Evolutionary conservation across 2,797 vertebrate genomes (phyloP).

Genomic region (Platalea minor): DNA sequence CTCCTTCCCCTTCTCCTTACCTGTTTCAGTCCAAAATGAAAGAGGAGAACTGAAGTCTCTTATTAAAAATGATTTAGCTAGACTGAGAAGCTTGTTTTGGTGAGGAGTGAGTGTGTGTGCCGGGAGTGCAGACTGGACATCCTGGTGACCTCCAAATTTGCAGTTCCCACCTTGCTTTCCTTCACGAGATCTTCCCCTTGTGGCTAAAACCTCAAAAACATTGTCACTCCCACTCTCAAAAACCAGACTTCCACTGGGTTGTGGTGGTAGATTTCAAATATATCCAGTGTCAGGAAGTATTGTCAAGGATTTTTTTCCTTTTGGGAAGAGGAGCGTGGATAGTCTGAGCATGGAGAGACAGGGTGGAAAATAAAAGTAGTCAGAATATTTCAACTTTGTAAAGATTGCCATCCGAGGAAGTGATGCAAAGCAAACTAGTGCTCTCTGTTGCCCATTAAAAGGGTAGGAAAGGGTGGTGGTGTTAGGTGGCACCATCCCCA

Average conservation of each 20-base stretch:
- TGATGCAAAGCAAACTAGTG: background rate
- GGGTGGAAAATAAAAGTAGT: background rate
- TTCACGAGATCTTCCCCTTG: background rate
- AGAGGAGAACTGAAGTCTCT: background rate
- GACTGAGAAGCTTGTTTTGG: background rate
- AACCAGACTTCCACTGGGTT: background rate
- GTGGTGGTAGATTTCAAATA: background rate
- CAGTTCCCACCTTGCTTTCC: background rate
- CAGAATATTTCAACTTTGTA: background rate
- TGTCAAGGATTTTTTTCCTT: background rate
- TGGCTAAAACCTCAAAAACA: background rate
- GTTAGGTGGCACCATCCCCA: background rate
- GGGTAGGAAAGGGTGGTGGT: background rate
- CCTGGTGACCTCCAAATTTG: background rate
- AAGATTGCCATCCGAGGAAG: background rate
- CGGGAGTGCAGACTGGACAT: rapidly evolving
- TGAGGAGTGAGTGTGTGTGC: background rate
- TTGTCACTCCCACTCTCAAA: background rate
- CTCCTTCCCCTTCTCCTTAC: background rate
- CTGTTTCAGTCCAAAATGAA: background rate
- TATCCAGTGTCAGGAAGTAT: background rate
- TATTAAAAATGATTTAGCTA: background rate
- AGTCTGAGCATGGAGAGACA: background rate
- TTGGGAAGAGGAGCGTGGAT: background rate
- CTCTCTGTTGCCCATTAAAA: background rate